Percentiles rank a stretch among this genome's conserved stretches.
Conservation (phyloP, 1,140 invertebrate species). For the Drosophila azteca region DNA sequence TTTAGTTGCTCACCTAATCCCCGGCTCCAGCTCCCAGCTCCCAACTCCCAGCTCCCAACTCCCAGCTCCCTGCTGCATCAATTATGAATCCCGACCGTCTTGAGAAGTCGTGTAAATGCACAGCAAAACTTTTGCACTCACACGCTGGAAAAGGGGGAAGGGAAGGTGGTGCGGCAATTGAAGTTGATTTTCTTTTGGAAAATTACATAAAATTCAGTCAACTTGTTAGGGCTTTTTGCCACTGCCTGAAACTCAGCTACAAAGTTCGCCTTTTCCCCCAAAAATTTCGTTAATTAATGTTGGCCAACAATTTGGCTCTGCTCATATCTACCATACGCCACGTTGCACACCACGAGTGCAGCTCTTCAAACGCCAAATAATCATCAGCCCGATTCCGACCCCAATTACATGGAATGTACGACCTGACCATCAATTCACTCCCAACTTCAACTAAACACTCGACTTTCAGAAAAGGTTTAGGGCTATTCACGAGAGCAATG, state of each 20-base stretch:
- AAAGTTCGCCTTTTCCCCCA: constrained; percentile 30
- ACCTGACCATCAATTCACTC: too few relatives aligned
- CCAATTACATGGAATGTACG: constrained; percentile 36
- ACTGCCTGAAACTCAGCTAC: constrained; percentile 24
- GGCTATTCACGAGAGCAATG: constrained; percentile 16
- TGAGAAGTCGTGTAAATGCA: constrained; percentile 58
- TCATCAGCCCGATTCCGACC: constrained; percentile 15
- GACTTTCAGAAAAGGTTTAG: constrained; percentile 17
- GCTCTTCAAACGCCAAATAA: constrained; percentile 61
- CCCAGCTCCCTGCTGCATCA: constrained; percentile 46
- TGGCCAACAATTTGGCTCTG: constrained; percentile 41
- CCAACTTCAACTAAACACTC: constrained; percentile 31
- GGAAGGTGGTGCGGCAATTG: neutral
- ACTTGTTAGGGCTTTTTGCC: constrained; percentile 60
- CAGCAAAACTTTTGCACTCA: constrained; percentile 58
- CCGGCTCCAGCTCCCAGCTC: constrained; percentile 1
- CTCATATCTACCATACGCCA: constrained; percentile 58
- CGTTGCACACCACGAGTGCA: constrained; percentile 32
- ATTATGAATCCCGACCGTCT: constrained; percentile 56
- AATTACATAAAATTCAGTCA: constrained; percentile 62
- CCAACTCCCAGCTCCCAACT: too few relatives aligned
- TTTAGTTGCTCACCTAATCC: constrained; percentile 47
- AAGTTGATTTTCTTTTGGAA: constrained; percentile 55
- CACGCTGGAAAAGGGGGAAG: constrained; percentile 11
- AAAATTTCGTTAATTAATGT: constrained; percentile 65